Evolutionary conservation across 2,113 vertebrate species (phyloP), one percentile per base, ranked within the genome.

Genomic region (Camelus bactrianus): DNA sequence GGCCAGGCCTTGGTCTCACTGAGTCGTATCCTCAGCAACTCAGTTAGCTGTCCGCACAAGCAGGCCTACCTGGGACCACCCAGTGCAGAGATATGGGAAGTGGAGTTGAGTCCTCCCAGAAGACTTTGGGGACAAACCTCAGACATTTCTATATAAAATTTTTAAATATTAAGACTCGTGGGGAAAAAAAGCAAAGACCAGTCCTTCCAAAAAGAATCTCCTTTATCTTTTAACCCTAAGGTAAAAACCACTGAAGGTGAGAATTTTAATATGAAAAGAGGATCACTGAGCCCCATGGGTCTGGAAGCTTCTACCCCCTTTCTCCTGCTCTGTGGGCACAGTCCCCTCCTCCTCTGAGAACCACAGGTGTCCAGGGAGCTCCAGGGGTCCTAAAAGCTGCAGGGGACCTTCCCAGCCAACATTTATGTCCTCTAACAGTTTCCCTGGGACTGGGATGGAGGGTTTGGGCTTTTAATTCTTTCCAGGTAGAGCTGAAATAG

Each of bases 401-500:
- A 0, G 6, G 8, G 35, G 64, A 26, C 30, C 81, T 89, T 64
- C 65, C 54, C 26, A n/a, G 77, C 22, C 60, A 64, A 87, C 4
- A 0, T 42, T 16, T 38, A 16, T 28, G 58, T 50, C 62, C 38
- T 69, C 50, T 52, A 12, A 67, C 26, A 30, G 46, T 14, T 62
- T 38, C 69, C n/a, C n/a, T 13, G 46, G 32, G 58, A 83, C 26
- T 50, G 8, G 4, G n/a, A 85, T 46, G 48, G 56, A 75, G 62
- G 12, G 22, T 9, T 94, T 54, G 14, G 56, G 20, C 50, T 10
- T 52, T 85, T 82, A 38, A 73, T 80, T 91, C 77, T 94, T 46
- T 91, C 50, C 82, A 86, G 52, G 69, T 56, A 82, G 60, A 16
- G 38, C 67, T 94, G 85, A 83, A 95, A 80, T 11, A 38, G 67